Conservation (phyloP, 2,113 vertebrate genomes). For the Rana temporaria region DNA sequence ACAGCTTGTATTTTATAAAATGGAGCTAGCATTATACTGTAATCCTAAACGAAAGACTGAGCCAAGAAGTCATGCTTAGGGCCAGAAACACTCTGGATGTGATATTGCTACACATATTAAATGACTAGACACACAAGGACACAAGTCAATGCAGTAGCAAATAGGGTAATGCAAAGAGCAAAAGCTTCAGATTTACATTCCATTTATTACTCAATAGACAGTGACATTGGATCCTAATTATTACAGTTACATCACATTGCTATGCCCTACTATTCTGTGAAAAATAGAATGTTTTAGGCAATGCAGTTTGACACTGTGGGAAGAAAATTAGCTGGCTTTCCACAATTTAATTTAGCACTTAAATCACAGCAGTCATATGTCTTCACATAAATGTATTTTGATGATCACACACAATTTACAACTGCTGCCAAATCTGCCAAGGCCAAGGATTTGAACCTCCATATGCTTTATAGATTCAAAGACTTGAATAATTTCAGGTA, state of each 20-base stretch:
- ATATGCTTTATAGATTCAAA: conserved; percentile 43
- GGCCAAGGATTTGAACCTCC: conserved; percentile 42
- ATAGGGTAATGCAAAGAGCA: background rate
- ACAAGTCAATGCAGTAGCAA: conserved; percentile 10
- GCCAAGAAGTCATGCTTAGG: background rate
- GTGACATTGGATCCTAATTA: conserved; percentile 54
- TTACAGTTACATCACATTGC: conserved; percentile 56
- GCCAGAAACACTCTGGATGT: conserved; percentile 22
- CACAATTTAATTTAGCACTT: conserved; percentile 50
- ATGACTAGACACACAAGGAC: conserved; percentile 61
- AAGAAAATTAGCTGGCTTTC: conserved; percentile 45
- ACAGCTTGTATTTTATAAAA: background rate
- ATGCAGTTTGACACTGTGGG: conserved; percentile 6
- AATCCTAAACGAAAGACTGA: conserved; percentile 1
- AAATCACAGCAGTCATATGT: conserved; percentile 61
- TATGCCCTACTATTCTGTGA: conserved; percentile 38
- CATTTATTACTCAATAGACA: conserved; percentile 46
- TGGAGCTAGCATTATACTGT: background rate
- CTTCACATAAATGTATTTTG: conserved; percentile 67
- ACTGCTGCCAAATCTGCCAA: conserved; percentile 50
- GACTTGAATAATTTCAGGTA: conserved; percentile 22
- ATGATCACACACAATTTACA: conserved; percentile 57
- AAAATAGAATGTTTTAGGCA: conserved; percentile 57
- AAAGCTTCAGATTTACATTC: conserved; percentile 15
- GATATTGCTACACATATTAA: conserved; percentile 34